Percentiles rank a stretch among this genome's conserved stretches.
phyloP scores from a whole-genome alignment of 2,113 vertebrate genomes.

The Cebidichthys violaceus region DNA sequence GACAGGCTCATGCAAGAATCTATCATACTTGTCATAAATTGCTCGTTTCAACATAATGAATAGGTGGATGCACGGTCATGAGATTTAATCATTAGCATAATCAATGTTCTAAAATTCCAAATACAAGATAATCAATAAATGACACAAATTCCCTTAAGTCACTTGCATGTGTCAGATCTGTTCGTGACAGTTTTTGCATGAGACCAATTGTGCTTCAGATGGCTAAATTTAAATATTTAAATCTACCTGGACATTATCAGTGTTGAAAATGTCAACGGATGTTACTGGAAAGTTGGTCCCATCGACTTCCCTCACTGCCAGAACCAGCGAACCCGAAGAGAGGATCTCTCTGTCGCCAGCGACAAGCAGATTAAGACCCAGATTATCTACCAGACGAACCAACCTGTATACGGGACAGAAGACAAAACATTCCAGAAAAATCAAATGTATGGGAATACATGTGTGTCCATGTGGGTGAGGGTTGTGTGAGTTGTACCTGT shows the following conservation, averaged over 20 bases:
- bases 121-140: neutral
- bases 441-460: neutral
- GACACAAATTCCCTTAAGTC: neutral
- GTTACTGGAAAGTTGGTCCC: constrained; percentile 82
- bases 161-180: neutral
- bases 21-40: neutral
- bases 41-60: neutral
- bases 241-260: constrained; percentile 73
- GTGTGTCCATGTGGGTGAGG: neutral
- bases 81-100: neutral
- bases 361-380: constrained; percentile 88
- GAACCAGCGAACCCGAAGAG: constrained; percentile 84
- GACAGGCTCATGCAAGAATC: neutral
- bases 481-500: constrained; percentile 81
- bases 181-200: neutral
- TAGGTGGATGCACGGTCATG: neutral
- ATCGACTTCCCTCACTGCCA: constrained; percentile 87
- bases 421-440: neutral
- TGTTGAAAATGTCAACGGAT: constrained; percentile 84
- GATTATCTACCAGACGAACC: constrained; percentile 86
- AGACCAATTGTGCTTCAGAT: neutral
- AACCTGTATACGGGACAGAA: constrained; percentile 81
- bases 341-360: constrained; percentile 73
- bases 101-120: neutral
- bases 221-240: neutral